Conservation (phyloP, 2,888 invertebrate genomes). For the Leucophenga maculata region DNA sequence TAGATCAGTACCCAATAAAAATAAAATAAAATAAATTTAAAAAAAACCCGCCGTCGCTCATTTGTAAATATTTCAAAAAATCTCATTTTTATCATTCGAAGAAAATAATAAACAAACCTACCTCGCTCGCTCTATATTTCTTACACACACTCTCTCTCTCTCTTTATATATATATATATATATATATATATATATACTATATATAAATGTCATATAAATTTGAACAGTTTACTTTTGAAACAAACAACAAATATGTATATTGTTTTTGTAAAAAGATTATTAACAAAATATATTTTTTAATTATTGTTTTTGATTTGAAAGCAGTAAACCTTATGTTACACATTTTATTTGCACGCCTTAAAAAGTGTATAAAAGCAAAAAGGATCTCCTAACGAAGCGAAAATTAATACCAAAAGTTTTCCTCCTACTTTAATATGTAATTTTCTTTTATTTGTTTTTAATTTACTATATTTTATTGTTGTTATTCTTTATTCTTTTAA, state of each 20-base stretch:
- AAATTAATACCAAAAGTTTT: conserved; percentile 33
- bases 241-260: neutral
- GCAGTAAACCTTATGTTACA: conserved; percentile 2
- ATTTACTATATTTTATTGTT: neutral
- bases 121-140: neutral
- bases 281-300: neutral
- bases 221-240: conserved; percentile 7
- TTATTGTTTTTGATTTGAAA: conserved; percentile 1
- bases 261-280: neutral
- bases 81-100: conserved; percentile 3
- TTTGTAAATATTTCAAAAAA: conserved; percentile 24
- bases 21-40: neutral
- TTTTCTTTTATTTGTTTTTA: neutral
- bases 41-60: neutral
- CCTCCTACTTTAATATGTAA: conserved; percentile 5
- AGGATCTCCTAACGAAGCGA: conserved; percentile 42
- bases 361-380: conserved; percentile 29
- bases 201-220: conserved; percentile 17
- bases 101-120: no score
- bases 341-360: conserved; percentile 48
- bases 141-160: neutral
- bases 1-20: conserved; percentile 20
- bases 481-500: neutral
- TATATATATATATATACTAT: conserved; percentile 11
- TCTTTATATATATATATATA: neutral